phyloP scores from a whole-genome alignment of 1,140 invertebrate species.

The Capitella teleta region DNA sequence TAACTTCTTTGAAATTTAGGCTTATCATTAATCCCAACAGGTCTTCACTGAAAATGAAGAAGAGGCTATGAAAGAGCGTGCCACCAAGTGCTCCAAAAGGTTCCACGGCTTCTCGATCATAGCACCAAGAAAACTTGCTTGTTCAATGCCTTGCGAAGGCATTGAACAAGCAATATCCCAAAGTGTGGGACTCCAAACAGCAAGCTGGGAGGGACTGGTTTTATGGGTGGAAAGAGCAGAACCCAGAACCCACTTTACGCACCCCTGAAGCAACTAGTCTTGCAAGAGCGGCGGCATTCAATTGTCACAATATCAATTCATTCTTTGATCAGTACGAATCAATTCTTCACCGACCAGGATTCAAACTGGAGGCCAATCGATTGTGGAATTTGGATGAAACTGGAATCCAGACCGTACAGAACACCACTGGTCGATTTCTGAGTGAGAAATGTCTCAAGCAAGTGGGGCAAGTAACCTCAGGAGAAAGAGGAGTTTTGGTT shows the following conservation, averaged over 20 bases:
- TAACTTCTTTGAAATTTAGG: too few relatives aligned
- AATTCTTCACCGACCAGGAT: neutral
- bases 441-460: constrained; percentile 34
- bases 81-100: too few relatives aligned
- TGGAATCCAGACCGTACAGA: constrained; percentile 41
- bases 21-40: too few relatives aligned
- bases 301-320: neutral
- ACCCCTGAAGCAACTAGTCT: constrained; percentile 2
- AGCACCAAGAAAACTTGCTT: too few relatives aligned
- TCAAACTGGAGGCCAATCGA: neutral
- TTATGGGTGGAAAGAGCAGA: neutral
- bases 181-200: neutral
- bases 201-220: constrained; percentile 3
- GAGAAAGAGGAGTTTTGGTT: constrained; percentile 34
- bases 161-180: neutral
- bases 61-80: too few relatives aligned
- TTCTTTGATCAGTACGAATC: neutral
- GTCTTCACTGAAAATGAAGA: too few relatives aligned
- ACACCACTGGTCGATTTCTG: constrained; percentile 35
- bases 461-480: constrained; percentile 38
- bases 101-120: too few relatives aligned
- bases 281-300: constrained; percentile 4
- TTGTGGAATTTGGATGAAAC: constrained; percentile 7
- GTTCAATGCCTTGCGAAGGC: neutral
- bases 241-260: neutral